Conservation (phyloP, 2,888 invertebrate species). For the Dolomedes plantarius region DNA sequence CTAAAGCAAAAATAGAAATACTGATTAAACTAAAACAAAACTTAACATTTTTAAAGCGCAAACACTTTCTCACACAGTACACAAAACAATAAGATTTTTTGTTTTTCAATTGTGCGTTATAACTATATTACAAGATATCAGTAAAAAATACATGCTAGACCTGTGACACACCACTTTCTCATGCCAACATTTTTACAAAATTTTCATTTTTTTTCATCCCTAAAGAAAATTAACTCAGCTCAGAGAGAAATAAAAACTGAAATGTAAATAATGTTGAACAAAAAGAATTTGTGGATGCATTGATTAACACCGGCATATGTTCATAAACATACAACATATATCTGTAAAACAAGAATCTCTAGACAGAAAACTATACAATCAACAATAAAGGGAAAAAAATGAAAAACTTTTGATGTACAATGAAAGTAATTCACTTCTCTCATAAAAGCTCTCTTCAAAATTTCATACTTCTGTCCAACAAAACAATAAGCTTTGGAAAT, state of each 20-base stretch:
- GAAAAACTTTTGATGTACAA: neutral
- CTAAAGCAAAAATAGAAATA: conserved; percentile 50
- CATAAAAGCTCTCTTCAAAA: neutral
- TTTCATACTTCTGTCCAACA: neutral
- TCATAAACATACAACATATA: neutral
- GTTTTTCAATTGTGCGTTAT: conserved; percentile 65
- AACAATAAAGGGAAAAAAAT: too few species aligned
- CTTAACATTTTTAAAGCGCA: conserved; percentile 50
- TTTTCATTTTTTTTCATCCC: neutral
- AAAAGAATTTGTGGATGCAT: neutral
- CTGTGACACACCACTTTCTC: neutral
- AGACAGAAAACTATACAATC: neutral
- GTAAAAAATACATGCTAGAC: conserved; percentile 46
- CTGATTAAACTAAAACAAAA: conserved; percentile 67
- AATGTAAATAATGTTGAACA: neutral
- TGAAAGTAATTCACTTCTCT: neutral
- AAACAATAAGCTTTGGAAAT: too few species aligned
- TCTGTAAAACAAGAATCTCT: neutral
- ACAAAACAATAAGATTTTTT: conserved; percentile 59
- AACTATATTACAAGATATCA: conserved; percentile 67
- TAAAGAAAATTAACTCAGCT: neutral
- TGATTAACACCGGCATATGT: neutral
- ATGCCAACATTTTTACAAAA: conserved; percentile 19
- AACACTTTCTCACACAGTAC: conserved; percentile 44
- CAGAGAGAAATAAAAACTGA: too few species aligned